Base-by-base conservation (phyloP, 37 sponge, comb jelly and placozoan genomes). In the Aplysina aerophoba region DNA sequence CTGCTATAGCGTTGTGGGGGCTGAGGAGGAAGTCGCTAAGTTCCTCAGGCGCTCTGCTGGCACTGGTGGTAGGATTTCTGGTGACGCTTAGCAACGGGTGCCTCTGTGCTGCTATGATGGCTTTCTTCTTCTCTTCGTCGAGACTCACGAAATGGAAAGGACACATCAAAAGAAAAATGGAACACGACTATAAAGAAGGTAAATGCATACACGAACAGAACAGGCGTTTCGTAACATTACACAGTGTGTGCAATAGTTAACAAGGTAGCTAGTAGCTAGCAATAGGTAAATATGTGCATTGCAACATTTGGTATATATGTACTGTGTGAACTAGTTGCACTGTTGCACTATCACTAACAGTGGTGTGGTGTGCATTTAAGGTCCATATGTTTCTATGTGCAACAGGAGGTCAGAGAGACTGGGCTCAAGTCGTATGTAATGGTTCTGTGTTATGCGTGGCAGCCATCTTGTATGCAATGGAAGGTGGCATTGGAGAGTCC, bases 401-500 rank as follows among this genome's bases (percentile, higher is more conserved):
- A 81, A 16, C 81, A 92, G 97, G 97, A 28, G 90, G 92, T 36
- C 89, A 91, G 77, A 86, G 97, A 33, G 81, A 95, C 65, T 92
- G 89, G 88, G 71, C 89, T 37, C 97, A 97, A 81, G 97, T 97
- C 37, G 39, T 95, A 1, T 95, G 96, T 66, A 97, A 97, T 83
- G 97, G 97, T 16, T 85, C 73, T 65, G 91, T 93, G 65, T 82
- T 93, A 16, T 80, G 74, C 67, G 38, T 85, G 33, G 86, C 87
- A 44, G 88, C 91, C 56, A 37, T 92, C n/a, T 67, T 87, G 59
- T 92, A 92, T 61, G 25, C 90, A 24, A 39, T 24, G 0, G 25
- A 33, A 35, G 68, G 30, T 37, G 97, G 92, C 11, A 73, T 77
- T 61, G 90, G 88, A 0, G 93, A 90, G 30, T 36, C 21, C 33